A percentile compares a stretch with the other conserved stretches of the same genome.
Evolutionary conservation across 2,888 invertebrate species (phyloP).

Genomic region (Eupithecia centaureata): DNA sequence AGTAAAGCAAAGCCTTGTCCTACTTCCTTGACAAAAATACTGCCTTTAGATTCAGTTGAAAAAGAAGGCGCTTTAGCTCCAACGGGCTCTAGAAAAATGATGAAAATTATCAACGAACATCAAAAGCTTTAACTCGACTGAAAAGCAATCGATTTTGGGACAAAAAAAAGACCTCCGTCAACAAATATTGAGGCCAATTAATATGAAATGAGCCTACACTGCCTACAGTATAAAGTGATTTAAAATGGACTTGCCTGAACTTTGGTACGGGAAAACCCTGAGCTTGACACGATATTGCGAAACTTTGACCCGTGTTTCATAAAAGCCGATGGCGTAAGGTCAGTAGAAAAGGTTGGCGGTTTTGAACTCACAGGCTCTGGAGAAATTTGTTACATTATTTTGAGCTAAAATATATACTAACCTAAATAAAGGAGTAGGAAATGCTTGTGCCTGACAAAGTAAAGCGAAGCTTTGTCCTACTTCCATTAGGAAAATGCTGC

Average conservation of each 20-base stretch:
- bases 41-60: constrained; percentile 86
- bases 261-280: constrained; percentile 88
- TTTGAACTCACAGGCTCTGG: constrained; percentile 86
- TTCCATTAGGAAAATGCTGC: constrained; percentile 85
- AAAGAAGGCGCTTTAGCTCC: constrained; percentile 86
- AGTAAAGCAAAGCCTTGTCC: constrained; percentile 85
- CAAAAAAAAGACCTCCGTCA: background rate
- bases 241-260: constrained; percentile 85
- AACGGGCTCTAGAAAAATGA: constrained; percentile 81
- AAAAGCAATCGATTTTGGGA: background rate
- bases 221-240: background rate
- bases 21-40: constrained; percentile 84
- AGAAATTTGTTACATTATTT: constrained; percentile 48
- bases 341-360: constrained; percentile 84
- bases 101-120: constrained; percentile 36
- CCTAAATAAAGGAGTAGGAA: constrained; percentile 86
- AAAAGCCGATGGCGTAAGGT: constrained; percentile 85
- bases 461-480: constrained; percentile 84
- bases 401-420: constrained; percentile 62
- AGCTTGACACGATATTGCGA: constrained; percentile 87
- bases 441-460: constrained; percentile 86
- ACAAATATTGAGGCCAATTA: background rate
- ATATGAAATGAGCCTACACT: background rate
- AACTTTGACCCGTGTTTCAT: constrained; percentile 82
- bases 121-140: background rate